Percentiles rank a stretch among this genome's conserved stretches.
Conservation (phyloP, 2,113 vertebrate species). For the Xiphorhynchus elegans region DNA sequence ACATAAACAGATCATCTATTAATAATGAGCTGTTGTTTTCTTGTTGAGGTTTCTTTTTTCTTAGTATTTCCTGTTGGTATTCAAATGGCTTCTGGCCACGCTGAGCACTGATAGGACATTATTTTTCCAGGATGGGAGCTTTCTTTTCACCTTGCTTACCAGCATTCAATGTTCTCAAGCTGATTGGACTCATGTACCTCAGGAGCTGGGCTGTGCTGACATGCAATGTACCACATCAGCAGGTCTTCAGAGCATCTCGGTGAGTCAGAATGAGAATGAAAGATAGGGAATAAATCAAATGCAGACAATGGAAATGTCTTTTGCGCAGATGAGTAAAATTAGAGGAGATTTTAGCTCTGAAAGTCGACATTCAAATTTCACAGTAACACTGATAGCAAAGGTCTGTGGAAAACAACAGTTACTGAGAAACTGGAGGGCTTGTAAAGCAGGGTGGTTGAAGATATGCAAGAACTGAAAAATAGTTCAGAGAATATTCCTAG, state of each 20-base stretch:
- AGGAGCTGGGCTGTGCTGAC: slow-evolving; percentile 98
- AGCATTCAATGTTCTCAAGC: slow-evolving; percentile 95
- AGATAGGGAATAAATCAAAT: background rate
- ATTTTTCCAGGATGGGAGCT: slow-evolving; percentile 91
- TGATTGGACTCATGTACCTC: slow-evolving; percentile 97
- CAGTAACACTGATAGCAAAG: background rate
- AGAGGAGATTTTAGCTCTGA: background rate
- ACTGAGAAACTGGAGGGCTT: background rate
- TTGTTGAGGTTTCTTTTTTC: rapidly evolving
- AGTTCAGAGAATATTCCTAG: background rate
- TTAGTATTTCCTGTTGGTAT: background rate
- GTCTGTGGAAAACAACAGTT: background rate
- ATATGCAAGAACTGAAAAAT: background rate
- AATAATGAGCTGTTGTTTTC: background rate
- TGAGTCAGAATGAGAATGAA: slow-evolving; percentile 48
- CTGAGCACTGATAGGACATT: background rate
- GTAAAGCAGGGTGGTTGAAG: background rate
- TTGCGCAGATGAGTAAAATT: background rate
- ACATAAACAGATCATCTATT: background rate
- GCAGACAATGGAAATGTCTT: background rate
- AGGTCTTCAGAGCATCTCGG: slow-evolving; percentile 97
- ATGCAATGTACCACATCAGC: slow-evolving; percentile 97
- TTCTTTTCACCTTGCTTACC: slow-evolving; percentile 98
- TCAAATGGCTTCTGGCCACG: background rate
- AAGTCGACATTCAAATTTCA: background rate